These are phyloP conservation scores for Ameiurus melas DNA, from an alignment of 2,113 vertebrate species.

Conservation along the genomic window DNA sequence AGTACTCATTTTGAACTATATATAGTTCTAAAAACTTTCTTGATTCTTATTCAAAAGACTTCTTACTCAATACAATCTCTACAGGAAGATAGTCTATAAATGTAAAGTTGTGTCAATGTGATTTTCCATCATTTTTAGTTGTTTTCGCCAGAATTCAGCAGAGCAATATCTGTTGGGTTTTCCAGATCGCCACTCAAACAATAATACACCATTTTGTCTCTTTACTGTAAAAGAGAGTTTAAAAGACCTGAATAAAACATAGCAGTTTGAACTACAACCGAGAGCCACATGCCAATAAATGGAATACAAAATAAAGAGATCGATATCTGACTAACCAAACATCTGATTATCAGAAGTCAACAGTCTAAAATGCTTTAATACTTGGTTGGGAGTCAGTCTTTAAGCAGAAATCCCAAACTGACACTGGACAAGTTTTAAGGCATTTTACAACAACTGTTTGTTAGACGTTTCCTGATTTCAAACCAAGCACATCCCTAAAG, in stretches of 20 bases:
- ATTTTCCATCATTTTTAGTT: not conserved
- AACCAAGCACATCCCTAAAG: conserved; percentile 11
- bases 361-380: conserved; percentile 11
- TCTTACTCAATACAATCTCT: not conserved
- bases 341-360: conserved; percentile 18
- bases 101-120: not conserved
- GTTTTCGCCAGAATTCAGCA: not conserved
- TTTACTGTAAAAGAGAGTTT: not conserved
- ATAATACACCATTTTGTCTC: not conserved
- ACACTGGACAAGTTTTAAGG: conserved; percentile 5
- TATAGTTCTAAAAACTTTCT: too few species aligned
- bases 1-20: not conserved
- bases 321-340: conserved; percentile 20
- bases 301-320: conserved; percentile 8
- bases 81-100: not conserved
- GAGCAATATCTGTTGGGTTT: not conserved
- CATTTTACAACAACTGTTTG: conserved; percentile 19
- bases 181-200: not conserved
- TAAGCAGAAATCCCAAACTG: conserved; percentile 7
- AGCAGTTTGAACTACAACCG: not conserved
- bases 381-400: not conserved
- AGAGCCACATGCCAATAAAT: conserved; percentile 18
- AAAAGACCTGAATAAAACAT: not conserved
- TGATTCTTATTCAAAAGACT: not conserved
- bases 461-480: not conserved